phyloP scores from a whole-genome alignment of 2,797 vertebrate species.

The Uromys caudimaculatus region DNA sequence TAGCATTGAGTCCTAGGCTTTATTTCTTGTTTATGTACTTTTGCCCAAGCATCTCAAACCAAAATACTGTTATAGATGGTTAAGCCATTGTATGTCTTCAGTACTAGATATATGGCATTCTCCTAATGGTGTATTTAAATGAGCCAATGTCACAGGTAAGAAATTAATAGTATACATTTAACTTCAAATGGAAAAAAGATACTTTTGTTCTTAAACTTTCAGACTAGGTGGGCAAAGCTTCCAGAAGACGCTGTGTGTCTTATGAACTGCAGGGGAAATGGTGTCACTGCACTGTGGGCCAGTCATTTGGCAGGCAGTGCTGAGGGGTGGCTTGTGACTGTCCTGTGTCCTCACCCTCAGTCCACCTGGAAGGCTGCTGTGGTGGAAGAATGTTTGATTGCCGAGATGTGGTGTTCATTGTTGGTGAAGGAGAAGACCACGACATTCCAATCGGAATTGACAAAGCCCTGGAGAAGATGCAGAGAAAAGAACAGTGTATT shows the following conservation, averaged over 20 bases:
- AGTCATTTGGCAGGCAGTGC: background rate
- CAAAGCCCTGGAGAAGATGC: constrained; percentile 98
- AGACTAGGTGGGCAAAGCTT: background rate
- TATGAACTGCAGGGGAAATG: background rate
- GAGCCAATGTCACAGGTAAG: constrained; percentile 20
- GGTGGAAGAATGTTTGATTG: constrained; percentile 91
- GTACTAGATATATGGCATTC: constrained; percentile 44
- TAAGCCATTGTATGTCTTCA: background rate
- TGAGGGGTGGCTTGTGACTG: background rate
- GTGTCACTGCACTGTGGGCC: background rate
- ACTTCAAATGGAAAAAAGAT: constrained; percentile 49
- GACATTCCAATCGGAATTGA: constrained; percentile 96
- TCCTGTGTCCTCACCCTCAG: constrained; percentile 83
- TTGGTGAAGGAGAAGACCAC: constrained; percentile 95
- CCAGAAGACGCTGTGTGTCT: background rate
- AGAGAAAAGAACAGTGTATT: constrained; percentile 95
- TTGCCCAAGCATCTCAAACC: background rate
- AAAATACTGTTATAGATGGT: constrained; percentile 13
- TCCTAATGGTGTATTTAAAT: constrained; percentile 48
- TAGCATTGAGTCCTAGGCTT: background rate
- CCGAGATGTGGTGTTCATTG: constrained; percentile 93
- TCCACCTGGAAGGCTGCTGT: constrained; percentile 94
- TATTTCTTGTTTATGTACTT: background rate
- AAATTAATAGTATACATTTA: constrained; percentile 25
- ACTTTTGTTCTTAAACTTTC: constrained; percentile 32